A percentile compares a stretch with the other conserved stretches of the same genome.
Evolutionary conservation across 2,888 invertebrate genomes (phyloP).

Genomic region (Acleris sparsana): DNA sequence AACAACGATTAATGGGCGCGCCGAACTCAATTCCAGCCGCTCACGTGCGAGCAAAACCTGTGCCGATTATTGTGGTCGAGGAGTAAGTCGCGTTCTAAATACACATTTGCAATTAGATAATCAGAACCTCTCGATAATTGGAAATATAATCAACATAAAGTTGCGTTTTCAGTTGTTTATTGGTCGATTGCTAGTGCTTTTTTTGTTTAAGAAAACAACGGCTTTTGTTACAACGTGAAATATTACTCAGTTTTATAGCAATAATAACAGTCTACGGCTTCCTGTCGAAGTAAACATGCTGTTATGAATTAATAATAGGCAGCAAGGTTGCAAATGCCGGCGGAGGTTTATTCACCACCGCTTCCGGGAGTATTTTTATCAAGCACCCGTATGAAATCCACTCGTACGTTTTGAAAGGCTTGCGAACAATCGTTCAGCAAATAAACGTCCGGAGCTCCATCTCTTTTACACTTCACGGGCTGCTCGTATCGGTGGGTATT

Average conservation of each 20-base stretch:
- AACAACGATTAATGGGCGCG: conserved; percentile 25
- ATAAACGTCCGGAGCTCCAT: conserved; percentile 60
- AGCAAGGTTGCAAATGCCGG: conserved; percentile 29
- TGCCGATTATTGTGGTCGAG: conserved; percentile 12
- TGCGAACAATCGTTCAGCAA: conserved; percentile 62
- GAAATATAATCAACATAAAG: background rate
- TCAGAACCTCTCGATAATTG: background rate
- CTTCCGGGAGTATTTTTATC: conserved; percentile 58
- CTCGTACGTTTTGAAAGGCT: conserved; percentile 55
- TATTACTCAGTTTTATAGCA: conserved; percentile 4
- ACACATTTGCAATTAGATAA: background rate
- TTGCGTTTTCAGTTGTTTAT: background rate
- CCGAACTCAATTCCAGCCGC: conserved; percentile 23
- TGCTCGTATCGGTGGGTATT: conserved; percentile 47
- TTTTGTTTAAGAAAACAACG: no score
- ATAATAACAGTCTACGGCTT: conserved; percentile 18
- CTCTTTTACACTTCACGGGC: conserved; percentile 56
- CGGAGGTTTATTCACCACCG: conserved; percentile 35
- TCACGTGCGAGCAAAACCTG: conserved; percentile 22
- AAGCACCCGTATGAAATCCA: conserved; percentile 61
- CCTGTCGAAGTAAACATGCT: conserved; percentile 24
- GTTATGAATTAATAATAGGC: conserved; percentile 32
- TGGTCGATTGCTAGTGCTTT: background rate
- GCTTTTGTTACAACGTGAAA: background rate
- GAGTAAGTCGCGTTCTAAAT: conserved; percentile 1